Base-by-base conservation (phyloP, 2,888 invertebrate species). In the Ormyrus rosae region DNA sequence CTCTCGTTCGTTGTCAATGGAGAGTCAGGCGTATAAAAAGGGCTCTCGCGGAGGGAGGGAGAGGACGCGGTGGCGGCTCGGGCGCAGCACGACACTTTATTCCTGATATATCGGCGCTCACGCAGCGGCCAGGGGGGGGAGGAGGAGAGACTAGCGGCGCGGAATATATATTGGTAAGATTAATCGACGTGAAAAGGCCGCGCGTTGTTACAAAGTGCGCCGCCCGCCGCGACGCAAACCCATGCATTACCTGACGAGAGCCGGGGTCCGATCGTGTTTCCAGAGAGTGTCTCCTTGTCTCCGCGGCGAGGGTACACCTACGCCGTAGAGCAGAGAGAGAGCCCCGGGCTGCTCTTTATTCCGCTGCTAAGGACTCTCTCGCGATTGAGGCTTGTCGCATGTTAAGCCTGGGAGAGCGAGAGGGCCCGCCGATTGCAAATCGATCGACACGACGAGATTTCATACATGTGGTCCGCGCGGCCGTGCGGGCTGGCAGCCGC, bases 191-290 rank as follows among this genome's bases (percentile, higher is more conserved):
- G 88, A 89, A 90, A 89, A 87, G 87, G 86, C 87, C 89, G 88
- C 65, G 73, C 88, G 90, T 89, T 89, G 90, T 90, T 90, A 90
- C 90, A 90, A 90, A 90, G 90, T 89, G 88, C 88, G 90, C 90
- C 89, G 90, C 90, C 90, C 89, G 89, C 87, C 87, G 89, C 88
- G 89, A 89, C 87, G 87, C 88, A 86, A 87, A 87, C 86, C 87
- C 87, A 87, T 88, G 85, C 88, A 87, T 89, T 89, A 88, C 87
- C 78, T 80, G 81, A 79, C 75, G 71, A 84, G 79, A 60, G 48
- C 8, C 8, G 10, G 10, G 76, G 80, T 74, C 80, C 81, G 82
- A 75, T 79, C 81, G 78, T 81, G 80, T 77, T 80, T 76, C 78
- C 58, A 75, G 61, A 65, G 56, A 13, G 55, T 64, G 56, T 63